phyloP scores from a whole-genome alignment of 1,140 invertebrate species.

The Drusus annulatus region DNA sequence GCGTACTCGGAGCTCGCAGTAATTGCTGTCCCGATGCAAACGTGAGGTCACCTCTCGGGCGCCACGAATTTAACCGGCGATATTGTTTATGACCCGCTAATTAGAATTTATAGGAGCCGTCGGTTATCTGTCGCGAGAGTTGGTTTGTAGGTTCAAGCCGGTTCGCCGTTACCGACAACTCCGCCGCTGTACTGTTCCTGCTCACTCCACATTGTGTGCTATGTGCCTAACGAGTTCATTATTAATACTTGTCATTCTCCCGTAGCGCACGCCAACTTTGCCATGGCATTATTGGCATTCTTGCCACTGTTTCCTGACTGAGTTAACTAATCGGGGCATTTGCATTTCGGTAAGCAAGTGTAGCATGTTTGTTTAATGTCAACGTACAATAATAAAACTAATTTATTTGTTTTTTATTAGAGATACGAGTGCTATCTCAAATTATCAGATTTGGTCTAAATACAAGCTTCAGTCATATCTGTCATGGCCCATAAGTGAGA shows the following conservation, averaged over 20 bases:
- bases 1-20: too few relatives aligned
- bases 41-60: constrained; percentile 22
- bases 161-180: background rate
- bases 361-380: too few relatives aligned
- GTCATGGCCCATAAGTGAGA: background rate
- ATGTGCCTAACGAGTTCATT: background rate
- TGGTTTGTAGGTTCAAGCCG: background rate
- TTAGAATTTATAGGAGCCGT: constrained; percentile 5
- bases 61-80: background rate
- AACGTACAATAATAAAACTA: too few relatives aligned
- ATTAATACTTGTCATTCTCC: too few relatives aligned
- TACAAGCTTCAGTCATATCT: background rate
- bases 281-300: background rate
- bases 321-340: background rate
- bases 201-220: background rate
- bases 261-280: too few relatives aligned
- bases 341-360: too few relatives aligned
- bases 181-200: background rate
- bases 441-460: background rate
- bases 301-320: background rate
- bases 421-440: background rate
- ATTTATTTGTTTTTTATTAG: too few relatives aligned
- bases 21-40: background rate
- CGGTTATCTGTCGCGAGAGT: constrained; percentile 2
- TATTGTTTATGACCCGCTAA: background rate